phyloP scores from a whole-genome alignment of 2,888 invertebrate genomes.

The Adela reaumurella region DNA sequence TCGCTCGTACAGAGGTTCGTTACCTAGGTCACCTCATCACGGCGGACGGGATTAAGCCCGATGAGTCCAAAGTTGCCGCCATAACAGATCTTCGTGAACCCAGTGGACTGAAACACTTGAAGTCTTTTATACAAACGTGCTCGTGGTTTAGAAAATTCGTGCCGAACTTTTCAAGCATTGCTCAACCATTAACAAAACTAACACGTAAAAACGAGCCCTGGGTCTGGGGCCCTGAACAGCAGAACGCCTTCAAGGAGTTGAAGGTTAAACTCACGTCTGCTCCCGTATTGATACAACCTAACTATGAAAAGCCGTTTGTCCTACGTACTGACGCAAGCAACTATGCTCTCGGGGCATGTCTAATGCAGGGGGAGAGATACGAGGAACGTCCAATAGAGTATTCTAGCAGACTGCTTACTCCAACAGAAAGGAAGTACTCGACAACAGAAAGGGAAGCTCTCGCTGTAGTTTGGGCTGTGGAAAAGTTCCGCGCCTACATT shows the following conservation, averaged over 20 bases:
- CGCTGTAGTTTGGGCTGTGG: conserved; percentile 11
- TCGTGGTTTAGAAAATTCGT: conserved; percentile 16
- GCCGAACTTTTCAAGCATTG: conserved; percentile 10
- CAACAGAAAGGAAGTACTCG: conserved; percentile 24
- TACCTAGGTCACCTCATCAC: conserved; percentile 2
- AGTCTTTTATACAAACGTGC: conserved; percentile 12
- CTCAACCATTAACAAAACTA: conserved; percentile 17
- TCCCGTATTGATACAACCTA: conserved; percentile 13
- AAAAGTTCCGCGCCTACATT: conserved; percentile 17
- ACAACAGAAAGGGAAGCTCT: conserved; percentile 30
- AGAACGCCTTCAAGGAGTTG: conserved; percentile 10
- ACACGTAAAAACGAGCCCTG: conserved; percentile 18
- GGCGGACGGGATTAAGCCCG: conserved; percentile 10
- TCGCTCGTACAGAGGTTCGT: neutral
- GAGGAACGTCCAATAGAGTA: conserved; percentile 17
- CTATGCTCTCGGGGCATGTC: conserved; percentile 17
- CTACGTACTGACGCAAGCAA: conserved; percentile 19
- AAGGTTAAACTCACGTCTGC: conserved; percentile 11
- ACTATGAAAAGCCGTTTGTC: conserved; percentile 14
- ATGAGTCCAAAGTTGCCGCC: conserved; percentile 11
- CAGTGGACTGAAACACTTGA: conserved; percentile 6
- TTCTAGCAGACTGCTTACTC: conserved; percentile 12
- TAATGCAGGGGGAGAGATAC: conserved; percentile 14
- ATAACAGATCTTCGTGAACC: conserved; percentile 4
- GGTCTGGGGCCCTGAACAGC: conserved; percentile 13